A percentile compares a stretch with the other conserved stretches of the same genome.
Evolutionary conservation across 1,140 invertebrate genomes (phyloP).

Genomic region (Aricia agestis): DNA sequence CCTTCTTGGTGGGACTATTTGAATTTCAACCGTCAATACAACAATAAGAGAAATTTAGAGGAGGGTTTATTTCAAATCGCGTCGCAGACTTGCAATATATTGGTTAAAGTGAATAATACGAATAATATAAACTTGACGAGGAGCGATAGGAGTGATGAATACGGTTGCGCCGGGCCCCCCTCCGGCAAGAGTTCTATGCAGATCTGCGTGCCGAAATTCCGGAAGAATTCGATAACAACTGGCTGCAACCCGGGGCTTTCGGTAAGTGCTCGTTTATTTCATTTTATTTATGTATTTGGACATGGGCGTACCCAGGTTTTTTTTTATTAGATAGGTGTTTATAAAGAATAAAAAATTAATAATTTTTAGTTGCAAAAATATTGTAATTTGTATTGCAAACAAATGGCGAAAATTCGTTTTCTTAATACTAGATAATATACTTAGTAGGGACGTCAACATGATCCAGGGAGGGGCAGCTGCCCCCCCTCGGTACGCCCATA

Average conservation of each 20-base stretch:
- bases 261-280: slow-evolving; percentile 55
- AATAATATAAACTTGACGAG: slow-evolving; percentile 83
- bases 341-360: no score
- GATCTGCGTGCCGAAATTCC: slow-evolving; percentile 65
- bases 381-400: no score
- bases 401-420: no score
- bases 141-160: slow-evolving; percentile 79
- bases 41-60: slow-evolving; percentile 79
- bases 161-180: slow-evolving; percentile 70
- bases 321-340: no score
- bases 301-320: no score
- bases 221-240: slow-evolving; percentile 67
- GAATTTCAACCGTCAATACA: slow-evolving; percentile 69
- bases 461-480: no score
- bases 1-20: slow-evolving; percentile 78
- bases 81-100: slow-evolving; percentile 82
- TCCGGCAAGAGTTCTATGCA: slow-evolving; percentile 61
- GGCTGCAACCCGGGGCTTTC: slow-evolving; percentile 73
- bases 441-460: no score
- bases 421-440: no score
- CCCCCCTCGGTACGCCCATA: no score
- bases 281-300: no score
- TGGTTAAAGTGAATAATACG: slow-evolving; percentile 84
- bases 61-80: slow-evolving; percentile 84
- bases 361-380: no score